Evolutionary conservation across 2,888 invertebrate genomes (phyloP), one percentile per base, ranked within the genome.

Genomic region (Leptinotarsa peninsularis): DNA sequence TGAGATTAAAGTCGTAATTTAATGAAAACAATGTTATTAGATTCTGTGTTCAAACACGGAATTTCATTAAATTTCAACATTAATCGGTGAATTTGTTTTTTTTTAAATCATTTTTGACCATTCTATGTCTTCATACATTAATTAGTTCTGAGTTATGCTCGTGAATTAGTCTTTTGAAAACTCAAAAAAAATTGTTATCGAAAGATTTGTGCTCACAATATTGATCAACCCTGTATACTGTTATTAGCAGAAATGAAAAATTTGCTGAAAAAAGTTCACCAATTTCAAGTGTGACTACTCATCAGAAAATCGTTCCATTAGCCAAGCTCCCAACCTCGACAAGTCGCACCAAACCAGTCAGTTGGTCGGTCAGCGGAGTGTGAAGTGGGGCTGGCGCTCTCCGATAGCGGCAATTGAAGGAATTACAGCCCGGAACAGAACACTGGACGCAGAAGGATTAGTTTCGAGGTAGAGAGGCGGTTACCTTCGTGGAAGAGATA

Each of bases 381-480:
- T 87, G 84, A 87, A 87, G 84, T 84, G 82, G 81, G 84, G 82
- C 87, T 86, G 87, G 86, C 85, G 82, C 85, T 84, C 86, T 84
- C 86, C 86, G 88, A 87, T 88, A 88, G 87, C 87, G 56, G 71
- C 87, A 88, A 72, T 72, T 66, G 76, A 76, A 80, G 87, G 87
- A 88, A 88, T 88, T 88, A 88, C 87, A 82, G 85, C 81, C 86
- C 87, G 87, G 85, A 87, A 87, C 87, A 84, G 85, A 85, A 84
- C 85, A 84, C 85, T 86, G 87, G 87, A 87, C 87, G 86, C 84
- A 83, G 82, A 81, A 83, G 87, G 86, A 87, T 86, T 86, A 87
- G 85, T 84, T 81, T 82, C 83, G 83, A 83, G 83, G 85, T 83
- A 82, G 82, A 63, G 63, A 80, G 79, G 83, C 81, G 79, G 79